A percentile compares a stretch with the other conserved stretches of the same genome.
Evolutionary conservation across 2,113 vertebrate genomes (phyloP).

Genomic region (Redunca redunca): DNA sequence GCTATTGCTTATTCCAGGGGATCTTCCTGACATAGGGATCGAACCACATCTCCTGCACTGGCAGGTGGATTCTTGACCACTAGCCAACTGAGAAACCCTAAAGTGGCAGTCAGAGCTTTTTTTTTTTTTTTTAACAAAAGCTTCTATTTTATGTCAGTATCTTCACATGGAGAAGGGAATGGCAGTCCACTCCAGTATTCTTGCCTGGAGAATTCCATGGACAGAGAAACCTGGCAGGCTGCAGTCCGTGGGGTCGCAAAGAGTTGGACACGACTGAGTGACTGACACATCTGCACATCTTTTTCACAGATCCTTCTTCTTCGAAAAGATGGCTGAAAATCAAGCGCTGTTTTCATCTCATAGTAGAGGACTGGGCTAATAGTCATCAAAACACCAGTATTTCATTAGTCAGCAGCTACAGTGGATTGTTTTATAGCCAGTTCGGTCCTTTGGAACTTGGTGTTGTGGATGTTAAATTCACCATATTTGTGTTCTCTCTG

Average conservation of each 20-base stretch:
- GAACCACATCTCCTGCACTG: neutral
- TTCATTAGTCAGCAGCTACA: constrained; percentile 20
- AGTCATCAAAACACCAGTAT: constrained; percentile 6
- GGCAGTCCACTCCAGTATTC: neutral
- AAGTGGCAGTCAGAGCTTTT: neutral
- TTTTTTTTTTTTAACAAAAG: neutral
- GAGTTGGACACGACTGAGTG: neutral
- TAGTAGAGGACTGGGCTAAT: neutral
- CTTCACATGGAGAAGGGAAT: neutral
- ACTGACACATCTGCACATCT: neutral
- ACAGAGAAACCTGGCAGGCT: neutral
- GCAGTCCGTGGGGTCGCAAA: neutral
- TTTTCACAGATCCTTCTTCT: neutral
- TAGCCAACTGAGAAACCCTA: neutral
- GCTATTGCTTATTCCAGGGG: neutral
- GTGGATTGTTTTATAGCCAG: constrained; percentile 2
- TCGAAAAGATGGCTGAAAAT: constrained; percentile 28
- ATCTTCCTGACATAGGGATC: neutral
- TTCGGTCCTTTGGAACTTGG: constrained; percentile 36
- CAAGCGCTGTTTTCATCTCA: neutral
- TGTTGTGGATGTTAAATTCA: constrained; percentile 8
- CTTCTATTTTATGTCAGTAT: constrained; percentile 8
- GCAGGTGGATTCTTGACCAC: neutral
- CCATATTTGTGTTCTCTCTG: constrained; percentile 52
- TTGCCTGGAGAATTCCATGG: neutral